Evolutionary conservation across 2,888 invertebrate species (phyloP).

Genomic region (Lepidocyrtoides sp.): DNA sequence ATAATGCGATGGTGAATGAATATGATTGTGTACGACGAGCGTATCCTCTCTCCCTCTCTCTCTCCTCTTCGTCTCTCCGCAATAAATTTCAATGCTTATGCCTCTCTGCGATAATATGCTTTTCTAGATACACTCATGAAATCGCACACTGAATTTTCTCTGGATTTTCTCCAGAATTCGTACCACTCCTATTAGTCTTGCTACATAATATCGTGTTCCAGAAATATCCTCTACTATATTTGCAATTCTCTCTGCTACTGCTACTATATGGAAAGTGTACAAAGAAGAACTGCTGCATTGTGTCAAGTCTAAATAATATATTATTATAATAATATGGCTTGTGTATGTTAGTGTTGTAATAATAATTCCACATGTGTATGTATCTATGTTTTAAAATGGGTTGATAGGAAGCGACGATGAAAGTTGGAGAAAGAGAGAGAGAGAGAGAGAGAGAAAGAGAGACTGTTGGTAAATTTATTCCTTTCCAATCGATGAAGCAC

Average conservation of each 20-base stretch:
- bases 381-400: conserved; percentile 26
- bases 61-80: too few species aligned
- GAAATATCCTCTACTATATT: not conserved
- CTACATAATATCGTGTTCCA: conserved; percentile 7
- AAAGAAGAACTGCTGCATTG: conserved; percentile 6
- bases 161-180: conserved; percentile 65
- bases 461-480: conserved; percentile 67
- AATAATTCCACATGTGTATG: too few species aligned
- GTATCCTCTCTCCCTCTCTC: conserved; percentile 39
- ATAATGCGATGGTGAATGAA: conserved; percentile 60
- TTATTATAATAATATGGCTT: not conserved
- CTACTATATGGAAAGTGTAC: not conserved
- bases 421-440: too few species aligned
- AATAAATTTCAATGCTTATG: conserved; percentile 51
- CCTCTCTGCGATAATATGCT: conserved; percentile 42
- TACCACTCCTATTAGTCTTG: conserved; percentile 22
- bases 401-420: not conserved
- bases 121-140: conserved; percentile 32
- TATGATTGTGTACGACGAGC: conserved; percentile 53
- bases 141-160: conserved; percentile 49
- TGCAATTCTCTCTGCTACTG: not conserved
- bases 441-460: not conserved
- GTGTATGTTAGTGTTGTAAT: not conserved
- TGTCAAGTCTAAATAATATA: conserved; percentile 3
- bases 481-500: conserved; percentile 77